phyloP scores from a whole-genome alignment of 1,140 invertebrate genomes.

The Theocolax elegans region DNA sequence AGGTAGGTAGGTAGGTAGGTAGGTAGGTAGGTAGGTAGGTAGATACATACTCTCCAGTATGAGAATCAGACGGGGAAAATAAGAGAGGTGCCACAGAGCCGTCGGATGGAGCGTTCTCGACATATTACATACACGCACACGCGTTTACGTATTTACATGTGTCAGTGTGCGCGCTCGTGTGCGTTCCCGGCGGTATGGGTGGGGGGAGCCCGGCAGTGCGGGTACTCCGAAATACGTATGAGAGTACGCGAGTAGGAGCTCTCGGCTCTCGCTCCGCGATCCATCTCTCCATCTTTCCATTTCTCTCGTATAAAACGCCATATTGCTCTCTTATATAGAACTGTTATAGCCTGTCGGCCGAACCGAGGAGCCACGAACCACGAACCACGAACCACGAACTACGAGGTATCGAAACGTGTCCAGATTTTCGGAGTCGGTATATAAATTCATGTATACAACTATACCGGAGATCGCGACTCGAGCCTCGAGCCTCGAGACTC shows the following conservation, averaged over 20 bases:
- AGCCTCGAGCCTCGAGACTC: no score
- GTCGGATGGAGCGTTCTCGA: not conserved
- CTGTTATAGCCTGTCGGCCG: no score
- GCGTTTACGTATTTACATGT: not conserved
- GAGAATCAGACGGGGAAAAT: not conserved
- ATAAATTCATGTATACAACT: no score
- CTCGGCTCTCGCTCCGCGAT: no score
- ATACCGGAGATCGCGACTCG: no score
- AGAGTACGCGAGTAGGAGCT: not conserved
- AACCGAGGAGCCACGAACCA: no score
- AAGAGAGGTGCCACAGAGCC: no score
- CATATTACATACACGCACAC: not conserved
- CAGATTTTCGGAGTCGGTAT: no score
- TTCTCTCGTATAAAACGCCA: constrained; percentile 33
- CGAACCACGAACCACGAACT: no score
- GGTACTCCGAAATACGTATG: constrained; percentile 30
- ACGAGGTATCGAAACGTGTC: no score
- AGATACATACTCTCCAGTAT: no score
- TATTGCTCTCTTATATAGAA: constrained; percentile 40
- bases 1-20: not conserved
- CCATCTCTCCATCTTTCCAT: no score
- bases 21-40: not conserved
- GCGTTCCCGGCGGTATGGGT: constrained; percentile 17
- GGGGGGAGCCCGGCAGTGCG: constrained; percentile 5
- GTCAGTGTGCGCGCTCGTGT: constrained; percentile 24